These are phyloP conservation scores for Gortyna flavago DNA, from an alignment of 2,888 invertebrate genomes.

Conservation along the genomic window DNA sequence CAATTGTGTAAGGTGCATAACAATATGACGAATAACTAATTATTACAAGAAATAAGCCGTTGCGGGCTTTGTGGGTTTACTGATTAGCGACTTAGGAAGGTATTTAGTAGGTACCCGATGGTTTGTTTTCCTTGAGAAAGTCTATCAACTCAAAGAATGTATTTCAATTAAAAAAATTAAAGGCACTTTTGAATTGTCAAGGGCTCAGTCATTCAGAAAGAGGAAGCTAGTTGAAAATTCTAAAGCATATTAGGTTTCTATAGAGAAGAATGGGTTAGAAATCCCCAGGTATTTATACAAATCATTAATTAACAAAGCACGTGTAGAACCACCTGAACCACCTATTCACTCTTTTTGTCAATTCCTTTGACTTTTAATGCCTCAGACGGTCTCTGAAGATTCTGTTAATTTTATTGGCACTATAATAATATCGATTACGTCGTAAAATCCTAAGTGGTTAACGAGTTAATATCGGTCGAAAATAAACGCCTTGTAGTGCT, in stretches of 20 bases:
- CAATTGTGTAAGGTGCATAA: neutral
- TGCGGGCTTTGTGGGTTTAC: neutral
- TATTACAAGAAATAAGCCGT: neutral
- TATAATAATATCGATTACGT: constrained; percentile 68
- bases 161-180: neutral
- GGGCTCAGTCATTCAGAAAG: neutral
- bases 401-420: constrained; percentile 62
- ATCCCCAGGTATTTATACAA: neutral
- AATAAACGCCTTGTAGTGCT: constrained; percentile 30
- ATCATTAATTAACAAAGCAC: neutral
- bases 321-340: neutral
- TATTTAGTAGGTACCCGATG: neutral
- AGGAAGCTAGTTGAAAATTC: neutral
- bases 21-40: neutral
- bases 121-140: neutral
- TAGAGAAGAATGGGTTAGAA: neutral
- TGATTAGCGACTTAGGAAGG: neutral
- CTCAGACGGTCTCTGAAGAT: constrained; percentile 38
- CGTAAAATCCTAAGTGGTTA: constrained; percentile 70
- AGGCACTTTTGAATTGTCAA: neutral
- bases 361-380: constrained; percentile 25
- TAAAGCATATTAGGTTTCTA: neutral
- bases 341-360: constrained; percentile 18
- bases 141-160: neutral
- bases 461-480: constrained; percentile 51